Conservation (phyloP, 2,797 vertebrate genomes). For the Aeoliscus strigatus region DNA sequence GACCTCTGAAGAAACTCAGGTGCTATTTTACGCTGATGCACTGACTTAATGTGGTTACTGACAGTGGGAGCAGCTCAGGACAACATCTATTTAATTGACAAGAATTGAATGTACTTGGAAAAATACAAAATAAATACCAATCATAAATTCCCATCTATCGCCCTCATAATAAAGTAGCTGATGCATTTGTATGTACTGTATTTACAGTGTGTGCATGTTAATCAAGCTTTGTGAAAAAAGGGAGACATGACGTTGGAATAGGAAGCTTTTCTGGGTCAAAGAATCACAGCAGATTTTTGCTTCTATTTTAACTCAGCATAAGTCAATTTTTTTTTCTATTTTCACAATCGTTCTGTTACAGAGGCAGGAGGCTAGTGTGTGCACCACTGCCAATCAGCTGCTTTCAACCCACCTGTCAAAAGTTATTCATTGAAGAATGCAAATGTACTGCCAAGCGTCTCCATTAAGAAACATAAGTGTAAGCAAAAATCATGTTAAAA, state of each 20-base stretch:
- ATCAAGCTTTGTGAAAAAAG: slow-evolving; percentile 14
- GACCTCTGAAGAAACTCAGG: slow-evolving; percentile 7
- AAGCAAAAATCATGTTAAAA: too few species aligned
- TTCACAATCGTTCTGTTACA: slow-evolving; percentile 5
- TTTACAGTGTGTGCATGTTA: slow-evolving; percentile 22
- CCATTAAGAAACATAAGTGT: too few species aligned
- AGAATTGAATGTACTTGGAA: too few species aligned
- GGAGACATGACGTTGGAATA: slow-evolving; percentile 10
- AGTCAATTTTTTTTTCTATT: slow-evolving; percentile 12
- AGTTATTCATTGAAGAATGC: too few species aligned
- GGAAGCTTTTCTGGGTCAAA: slow-evolving; percentile 59
- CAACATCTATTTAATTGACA: not conserved
- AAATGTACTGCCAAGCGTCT: too few species aligned
- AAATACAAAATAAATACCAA: too few species aligned
- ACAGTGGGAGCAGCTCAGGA: not conserved
- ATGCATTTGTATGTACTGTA: slow-evolving; percentile 4
- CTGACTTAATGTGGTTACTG: slow-evolving; percentile 2
- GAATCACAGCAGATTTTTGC: slow-evolving; percentile 15
- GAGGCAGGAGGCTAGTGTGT: too few species aligned
- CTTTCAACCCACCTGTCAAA: slow-evolving; percentile 5
- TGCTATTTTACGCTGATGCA: slow-evolving; percentile 6
- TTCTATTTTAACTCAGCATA: slow-evolving; percentile 27
- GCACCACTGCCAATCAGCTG: slow-evolving; percentile 11
- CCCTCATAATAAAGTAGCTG: not conserved
- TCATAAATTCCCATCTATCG: not conserved